Percentiles rank a stretch among this genome's conserved stretches.
phyloP scores from a whole-genome alignment of 2,888 invertebrate genomes.

The Pristionchus exspectatus region DNA sequence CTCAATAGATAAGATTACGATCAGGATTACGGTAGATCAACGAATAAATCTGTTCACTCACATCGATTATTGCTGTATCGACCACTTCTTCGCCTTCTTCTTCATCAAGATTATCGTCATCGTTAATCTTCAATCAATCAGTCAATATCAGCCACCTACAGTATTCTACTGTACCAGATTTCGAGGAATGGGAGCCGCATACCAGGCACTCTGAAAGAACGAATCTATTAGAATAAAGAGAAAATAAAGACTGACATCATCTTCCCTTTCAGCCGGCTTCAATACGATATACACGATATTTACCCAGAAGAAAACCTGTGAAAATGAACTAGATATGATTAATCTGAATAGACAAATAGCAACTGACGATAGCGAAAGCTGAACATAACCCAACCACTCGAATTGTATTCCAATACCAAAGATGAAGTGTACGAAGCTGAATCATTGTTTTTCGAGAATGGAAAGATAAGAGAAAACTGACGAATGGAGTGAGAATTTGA shows the following conservation, averaged over 20 bases:
- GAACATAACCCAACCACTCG: background rate
- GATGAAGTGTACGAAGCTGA: background rate
- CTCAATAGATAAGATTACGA: background rate
- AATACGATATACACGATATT: background rate
- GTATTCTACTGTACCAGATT: conserved; percentile 33
- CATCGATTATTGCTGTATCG: background rate
- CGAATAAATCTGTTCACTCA: background rate
- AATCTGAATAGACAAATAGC: background rate
- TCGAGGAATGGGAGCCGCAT: conserved; percentile 4
- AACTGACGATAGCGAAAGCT: background rate
- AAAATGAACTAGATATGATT: background rate
- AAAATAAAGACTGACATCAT: background rate
- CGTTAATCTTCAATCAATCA: background rate
- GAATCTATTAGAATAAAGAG: background rate
- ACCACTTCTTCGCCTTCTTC: background rate
- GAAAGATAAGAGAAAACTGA: background rate
- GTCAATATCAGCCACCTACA: background rate
- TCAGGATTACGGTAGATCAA: background rate
- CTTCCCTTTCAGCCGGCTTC: background rate
- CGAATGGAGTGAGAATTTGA: conserved; percentile 5
- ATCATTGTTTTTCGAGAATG: background rate
- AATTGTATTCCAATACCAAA: background rate
- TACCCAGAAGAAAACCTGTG: background rate
- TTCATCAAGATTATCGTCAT: background rate
- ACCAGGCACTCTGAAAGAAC: conserved; percentile 22